Percentiles rank a stretch among this genome's conserved stretches.
These are phyloP conservation scores for Patiria miniata DNA, from an alignment of 35 echinoderm and acorn worm species.

Conservation along the genomic window DNA sequence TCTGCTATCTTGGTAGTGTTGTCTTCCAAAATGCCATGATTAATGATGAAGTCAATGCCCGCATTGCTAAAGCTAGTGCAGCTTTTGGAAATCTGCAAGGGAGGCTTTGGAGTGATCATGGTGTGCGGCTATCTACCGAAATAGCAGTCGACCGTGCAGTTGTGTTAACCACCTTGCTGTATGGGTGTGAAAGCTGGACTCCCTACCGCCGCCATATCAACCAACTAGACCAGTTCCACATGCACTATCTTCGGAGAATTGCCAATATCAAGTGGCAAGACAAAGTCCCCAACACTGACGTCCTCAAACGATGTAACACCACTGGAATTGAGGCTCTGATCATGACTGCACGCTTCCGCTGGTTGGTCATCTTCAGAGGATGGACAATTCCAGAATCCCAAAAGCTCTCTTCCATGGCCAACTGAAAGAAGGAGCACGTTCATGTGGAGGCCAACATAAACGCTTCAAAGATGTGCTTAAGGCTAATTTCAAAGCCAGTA, in stretches of 20 bases:
- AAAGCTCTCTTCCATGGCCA: too few relatives aligned
- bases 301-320: background rate
- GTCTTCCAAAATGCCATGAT: background rate
- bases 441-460: too few relatives aligned
- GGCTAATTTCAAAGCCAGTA: too few relatives aligned
- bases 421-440: too few relatives aligned
- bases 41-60: background rate
- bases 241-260: constrained; percentile 22
- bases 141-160: constrained; percentile 56
- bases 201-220: too few relatives aligned
- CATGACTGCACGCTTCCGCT: too few relatives aligned
- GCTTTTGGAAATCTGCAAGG: background rate
- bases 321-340: background rate
- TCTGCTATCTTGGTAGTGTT: constrained; percentile 16
- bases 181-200: too few relatives aligned
- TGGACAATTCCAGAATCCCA: background rate
- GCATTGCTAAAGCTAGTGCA: constrained; percentile 10
- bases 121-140: too few relatives aligned
- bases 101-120: too few relatives aligned
- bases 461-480: constrained; percentile 9
- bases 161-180: constrained; percentile 42
- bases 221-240: constrained; percentile 37
- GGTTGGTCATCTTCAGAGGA: too few relatives aligned
- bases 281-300: background rate
- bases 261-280: too few relatives aligned